These are phyloP conservation scores for Lichenostomus cassidix DNA, from an alignment of 2,113 vertebrate genomes.

Conservation along the genomic window DNA sequence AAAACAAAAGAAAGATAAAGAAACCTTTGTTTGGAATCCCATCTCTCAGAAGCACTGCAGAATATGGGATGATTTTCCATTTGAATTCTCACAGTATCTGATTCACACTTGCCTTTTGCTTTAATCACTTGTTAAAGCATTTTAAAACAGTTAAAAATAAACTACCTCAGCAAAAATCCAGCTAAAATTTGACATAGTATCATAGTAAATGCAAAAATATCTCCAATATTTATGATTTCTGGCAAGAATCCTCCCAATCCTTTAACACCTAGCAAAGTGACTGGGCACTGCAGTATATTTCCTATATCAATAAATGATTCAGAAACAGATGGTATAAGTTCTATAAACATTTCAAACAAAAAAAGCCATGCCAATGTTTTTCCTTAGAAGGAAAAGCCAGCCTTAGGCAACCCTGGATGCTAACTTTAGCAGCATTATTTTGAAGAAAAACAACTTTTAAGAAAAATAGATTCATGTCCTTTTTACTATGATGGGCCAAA, in stretches of 20 bases:
- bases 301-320: conserved; percentile 27
- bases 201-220: not conserved
- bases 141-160: conserved; percentile 27
- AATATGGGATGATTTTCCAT: not conserved
- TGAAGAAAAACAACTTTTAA: not conserved
- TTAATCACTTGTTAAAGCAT: not conserved
- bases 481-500: not conserved
- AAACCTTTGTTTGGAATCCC: not conserved
- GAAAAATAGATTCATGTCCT: not conserved
- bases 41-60: not conserved
- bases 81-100: not conserved
- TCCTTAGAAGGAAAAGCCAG: not conserved
- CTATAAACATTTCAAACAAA: conserved; percentile 33
- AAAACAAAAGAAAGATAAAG: not conserved
- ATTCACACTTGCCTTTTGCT: not conserved
- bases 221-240: conserved; percentile 27
- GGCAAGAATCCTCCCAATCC: not conserved
- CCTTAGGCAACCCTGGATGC: not conserved
- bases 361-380: not conserved
- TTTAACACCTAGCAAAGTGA: conserved; percentile 1
- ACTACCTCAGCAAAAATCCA: not conserved
- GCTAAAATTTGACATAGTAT: not conserved
- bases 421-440: not conserved
- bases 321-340: conserved; percentile 43
- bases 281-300: not conserved